Base-by-base conservation (phyloP, 2,797 vertebrate species). In the Cyprinella venusta region DNA sequence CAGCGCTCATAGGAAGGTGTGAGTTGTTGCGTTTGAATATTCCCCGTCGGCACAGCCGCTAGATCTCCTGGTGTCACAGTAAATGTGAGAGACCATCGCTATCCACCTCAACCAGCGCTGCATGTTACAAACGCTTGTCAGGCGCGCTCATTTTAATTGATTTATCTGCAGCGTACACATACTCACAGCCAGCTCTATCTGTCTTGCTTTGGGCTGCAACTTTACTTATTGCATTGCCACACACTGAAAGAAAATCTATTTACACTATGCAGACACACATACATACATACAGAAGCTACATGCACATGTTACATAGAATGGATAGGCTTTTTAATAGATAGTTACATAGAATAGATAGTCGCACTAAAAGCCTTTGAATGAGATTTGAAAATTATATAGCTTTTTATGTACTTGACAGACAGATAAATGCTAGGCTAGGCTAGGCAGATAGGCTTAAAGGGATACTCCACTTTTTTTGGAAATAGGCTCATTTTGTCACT, bases 121-220 rank as follows among this genome's bases (percentile, higher is more conserved):
- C 21, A 38, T 5, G 24, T 33, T 75, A 67, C 83, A 75, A 67
- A 54, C 61, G 85, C 91, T 90, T 93, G 93, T 93, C 92, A 93
- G 89, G 90, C 90, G 90, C 88, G 89, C 91, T 94, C 93, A 93
- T 91, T 93, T 93, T 92, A 93, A 94, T 94, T 93, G 93, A 94
- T 94, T 93, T 93, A 93, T 94, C 88, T 91, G 91, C 90, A 89
- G 85, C 88, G 90, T 40, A 59, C 92, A 90, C 88, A 90, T 91
- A 90, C 88, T 89, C 88, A 81, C 70, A 85, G 40, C 76, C 89
- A 85, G 87, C 83, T 86, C 92, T 90, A 93, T 95, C 92, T 91
- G 90, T 94, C 92, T 92, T 93, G 86, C 92, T 95, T 94, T 95
- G 93, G 93, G 92, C 92, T 93, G 93, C 92, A 94, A 89, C 87